Base-by-base conservation (phyloP, 1,140 invertebrate genomes). In the Laupala kohalensis region DNA sequence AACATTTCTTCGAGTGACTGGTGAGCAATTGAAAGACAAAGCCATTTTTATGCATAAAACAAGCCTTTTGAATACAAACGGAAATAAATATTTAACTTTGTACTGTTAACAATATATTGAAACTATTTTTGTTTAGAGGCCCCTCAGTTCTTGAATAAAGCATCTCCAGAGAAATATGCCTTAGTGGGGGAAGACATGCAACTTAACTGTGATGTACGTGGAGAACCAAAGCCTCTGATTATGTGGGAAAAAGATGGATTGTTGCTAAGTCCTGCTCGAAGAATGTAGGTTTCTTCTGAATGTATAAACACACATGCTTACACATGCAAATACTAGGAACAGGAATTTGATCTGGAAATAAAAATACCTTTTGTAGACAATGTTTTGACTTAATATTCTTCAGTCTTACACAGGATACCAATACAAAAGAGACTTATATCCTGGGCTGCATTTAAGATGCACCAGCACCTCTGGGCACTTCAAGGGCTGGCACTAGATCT, bases 211-310 rank as follows among this genome's bases (percentile, higher is more conserved):
- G 80, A 83, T 73, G 79, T 79, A 0, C 74, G 73, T 37, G 85
- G 85, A n/a, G 78, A 82, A 69, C 86, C 86, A 4, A 71, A 73
- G 30, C 83, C 86, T 6, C 53, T 71, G 6, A 77, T 83, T 25
- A 73, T 73, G 13, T 83, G 82, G 82, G 73, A 76, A 19, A 80
- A 80, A 70, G 76, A 81, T 73, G 26, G 65, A 27, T 62, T 71
- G 66, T 53, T 65, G 1, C 19, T 73, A 23, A 25, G 25, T 25
- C 26, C 37, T 19, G 37, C n/a, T 37, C 69, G 63, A 4, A 73
- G 28, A 19, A 25, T 70, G 72, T 73, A 70, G n/a, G n/a, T n/a
- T n/a, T n/a, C n/a, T n/a, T n/a, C n/a, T n/a, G n/a, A n/a, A n/a
- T n/a, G n/a, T n/a, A n/a, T n/a, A n/a, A n/a, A n/a, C n/a, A n/a